Conservation (phyloP, 2,797 vertebrate species). For the Pitangus sulphuratus region DNA sequence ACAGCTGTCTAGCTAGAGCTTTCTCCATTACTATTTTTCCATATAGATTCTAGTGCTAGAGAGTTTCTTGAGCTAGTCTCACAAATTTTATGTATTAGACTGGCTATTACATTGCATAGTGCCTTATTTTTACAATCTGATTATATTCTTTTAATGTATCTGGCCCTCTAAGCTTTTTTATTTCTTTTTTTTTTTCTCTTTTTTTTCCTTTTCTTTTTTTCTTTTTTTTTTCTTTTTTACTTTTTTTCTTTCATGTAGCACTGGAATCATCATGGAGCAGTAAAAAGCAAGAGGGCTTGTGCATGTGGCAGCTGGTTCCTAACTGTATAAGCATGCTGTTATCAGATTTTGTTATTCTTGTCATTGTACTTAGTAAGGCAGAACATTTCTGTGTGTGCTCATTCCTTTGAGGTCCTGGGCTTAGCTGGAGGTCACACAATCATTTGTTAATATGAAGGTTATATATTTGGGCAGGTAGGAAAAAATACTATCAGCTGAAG, state of each 20-base stretch:
- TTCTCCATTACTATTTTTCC: constrained; percentile 4
- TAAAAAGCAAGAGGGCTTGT: not conserved
- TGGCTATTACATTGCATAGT: not conserved
- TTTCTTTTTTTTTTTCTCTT: not conserved
- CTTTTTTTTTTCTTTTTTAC: too few relatives aligned
- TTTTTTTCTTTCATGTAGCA: not conserved
- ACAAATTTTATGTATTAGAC: not conserved
- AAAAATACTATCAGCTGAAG: not conserved
- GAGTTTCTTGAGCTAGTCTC: not conserved
- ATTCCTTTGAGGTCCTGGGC: not conserved
- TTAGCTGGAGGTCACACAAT: not conserved
- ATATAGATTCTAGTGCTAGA: not conserved
- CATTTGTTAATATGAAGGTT: not conserved
- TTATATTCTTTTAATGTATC: not conserved
- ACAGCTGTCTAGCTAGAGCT: constrained; percentile 24
- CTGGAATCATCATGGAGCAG: not conserved
- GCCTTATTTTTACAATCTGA: not conserved
- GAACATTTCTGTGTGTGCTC: not conserved
- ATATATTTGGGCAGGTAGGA: not conserved
- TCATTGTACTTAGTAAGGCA: not conserved
- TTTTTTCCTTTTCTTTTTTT: too few relatives aligned
- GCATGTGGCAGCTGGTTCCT: not conserved
- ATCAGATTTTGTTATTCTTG: not conserved
- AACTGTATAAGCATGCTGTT: not conserved
- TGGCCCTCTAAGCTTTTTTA: not conserved